A percentile compares a stretch with the other conserved stretches of the same genome.
Conservation (phyloP, 2,797 vertebrate genomes). For the Sphenopsis melanotis region DNA sequence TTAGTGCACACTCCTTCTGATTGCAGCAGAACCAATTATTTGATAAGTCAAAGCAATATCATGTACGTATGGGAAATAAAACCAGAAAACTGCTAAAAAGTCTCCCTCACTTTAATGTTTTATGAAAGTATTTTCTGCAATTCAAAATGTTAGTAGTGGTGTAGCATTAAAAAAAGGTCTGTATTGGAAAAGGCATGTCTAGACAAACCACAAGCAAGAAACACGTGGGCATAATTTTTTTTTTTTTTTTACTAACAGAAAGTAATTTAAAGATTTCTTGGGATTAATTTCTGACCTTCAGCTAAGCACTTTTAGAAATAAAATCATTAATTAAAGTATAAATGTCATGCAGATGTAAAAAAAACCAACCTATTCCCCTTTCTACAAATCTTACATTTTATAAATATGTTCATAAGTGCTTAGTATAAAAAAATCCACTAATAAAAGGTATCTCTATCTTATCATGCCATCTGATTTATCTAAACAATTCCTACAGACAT, state of each 20-base stretch:
- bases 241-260: slow-evolving; percentile 32
- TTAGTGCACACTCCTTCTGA: not conserved
- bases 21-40: slow-evolving; percentile 35
- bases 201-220: slow-evolving; percentile 27
- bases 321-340: slow-evolving; percentile 3
- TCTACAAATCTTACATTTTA: not conserved
- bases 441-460: not conserved
- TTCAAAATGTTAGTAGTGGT: not conserved
- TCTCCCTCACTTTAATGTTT: not conserved
- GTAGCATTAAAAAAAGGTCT: not conserved
- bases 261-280: slow-evolving; percentile 31
- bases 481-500: not conserved
- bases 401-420: not conserved
- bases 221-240: not conserved
- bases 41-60: slow-evolving; percentile 58
- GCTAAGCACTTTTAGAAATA: not conserved
- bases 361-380: not conserved
- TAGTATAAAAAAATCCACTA: not conserved
- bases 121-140: slow-evolving; percentile 10
- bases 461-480: not conserved
- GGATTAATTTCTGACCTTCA: slow-evolving; percentile 51
- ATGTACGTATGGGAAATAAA: slow-evolving; percentile 38
- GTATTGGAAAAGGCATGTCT: not conserved
- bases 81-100: slow-evolving; percentile 11
- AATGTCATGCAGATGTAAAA: not conserved